A percentile compares a stretch with the other conserved stretches of the same genome.
phyloP scores from a whole-genome alignment of 1,140 invertebrate genomes.

The Achatina immaculata region DNA sequence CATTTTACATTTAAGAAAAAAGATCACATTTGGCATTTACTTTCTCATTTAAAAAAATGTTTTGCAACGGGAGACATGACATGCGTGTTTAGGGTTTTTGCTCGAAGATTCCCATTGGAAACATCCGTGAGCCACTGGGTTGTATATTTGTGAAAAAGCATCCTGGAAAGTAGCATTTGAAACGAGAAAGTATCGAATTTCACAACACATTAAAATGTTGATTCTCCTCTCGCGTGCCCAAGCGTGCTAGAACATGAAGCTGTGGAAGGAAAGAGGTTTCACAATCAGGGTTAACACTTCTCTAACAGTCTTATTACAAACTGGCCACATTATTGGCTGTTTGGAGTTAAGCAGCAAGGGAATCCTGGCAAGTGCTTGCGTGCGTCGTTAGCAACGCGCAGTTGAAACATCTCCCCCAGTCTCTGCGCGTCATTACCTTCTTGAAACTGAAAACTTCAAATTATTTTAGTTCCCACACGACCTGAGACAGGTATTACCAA shows the following conservation, averaged over 20 bases:
- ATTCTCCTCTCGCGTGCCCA: background rate
- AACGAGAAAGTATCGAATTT: conserved; percentile 8
- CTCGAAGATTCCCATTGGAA: too few relatives aligned
- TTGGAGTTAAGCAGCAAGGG: background rate
- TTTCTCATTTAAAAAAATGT: too few relatives aligned
- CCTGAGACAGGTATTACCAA: too few relatives aligned
- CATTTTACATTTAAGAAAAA: too few relatives aligned
- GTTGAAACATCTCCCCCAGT: background rate
- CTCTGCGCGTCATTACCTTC: conserved; percentile 1
- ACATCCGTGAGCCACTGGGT: too few relatives aligned
- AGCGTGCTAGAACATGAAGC: background rate
- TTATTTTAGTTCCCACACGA: too few relatives aligned
- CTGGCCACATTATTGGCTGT: background rate
- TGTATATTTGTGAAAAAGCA: too few relatives aligned
- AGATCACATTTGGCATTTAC: too few relatives aligned
- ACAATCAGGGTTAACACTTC: background rate
- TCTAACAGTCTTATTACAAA: background rate
- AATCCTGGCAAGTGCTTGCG: background rate
- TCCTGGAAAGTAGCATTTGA: too few relatives aligned
- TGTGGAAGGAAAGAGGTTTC: background rate
- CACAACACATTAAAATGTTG: conserved; percentile 27
- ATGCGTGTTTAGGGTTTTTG: too few relatives aligned
- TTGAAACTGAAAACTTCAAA: too few relatives aligned
- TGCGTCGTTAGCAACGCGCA: conserved; percentile 9
- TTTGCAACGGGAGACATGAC: too few relatives aligned